Base-by-base conservation (phyloP, 1,140 invertebrate species). In the Lepidurus arcticus region DNA sequence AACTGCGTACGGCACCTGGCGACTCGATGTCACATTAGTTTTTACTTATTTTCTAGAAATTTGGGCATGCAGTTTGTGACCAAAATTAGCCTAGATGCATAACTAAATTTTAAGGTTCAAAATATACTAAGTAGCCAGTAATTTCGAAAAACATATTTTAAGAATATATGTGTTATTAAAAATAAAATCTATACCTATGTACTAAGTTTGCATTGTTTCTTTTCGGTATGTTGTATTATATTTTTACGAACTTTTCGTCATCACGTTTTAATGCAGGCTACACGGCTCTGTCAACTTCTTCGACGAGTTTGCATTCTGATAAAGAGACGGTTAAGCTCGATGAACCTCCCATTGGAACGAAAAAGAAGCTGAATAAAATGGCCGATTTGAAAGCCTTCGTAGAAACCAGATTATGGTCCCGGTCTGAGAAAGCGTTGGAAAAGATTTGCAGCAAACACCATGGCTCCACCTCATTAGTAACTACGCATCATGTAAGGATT, bases 361-460 rank as follows among this genome's bases (percentile, higher is more conserved):
- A 80, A 45, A 93, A 93, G 84, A 92, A 91, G 74, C 89, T 91
- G 83, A 93, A 94, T 88, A 95, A 95, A 88, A 95, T 96, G 89
- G 91, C 92, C 3, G 94, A 95, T 84, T 85, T 96, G 7, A 92
- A 92, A 84, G 91, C 92, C 3, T 96, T 96, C 82, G 94, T 96
- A 1, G 95, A 96, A 84, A 95, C 93, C 1, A 95, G 95, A 85
- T 86, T 96, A 79, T 87, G 95, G 73, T 95, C 94, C 0, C 94
- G 95, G 85, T 96, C 94, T 6, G 94, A 96, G 82, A 95, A 94
- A 85, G 92, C 93, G 75, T 85, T 96, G 80, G 94, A 96, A 85
- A 95, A 93, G 88, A 93, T 95, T 84, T 93, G 92, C 76, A 90
- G 92, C 76, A 92, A 83, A 6, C 75, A 45, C 0, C 75, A 81